Evolutionary conservation across 1,140 invertebrate species (phyloP), one percentile per base, ranked within the genome.

Genomic region (Rhagoletis zephyria): DNA sequence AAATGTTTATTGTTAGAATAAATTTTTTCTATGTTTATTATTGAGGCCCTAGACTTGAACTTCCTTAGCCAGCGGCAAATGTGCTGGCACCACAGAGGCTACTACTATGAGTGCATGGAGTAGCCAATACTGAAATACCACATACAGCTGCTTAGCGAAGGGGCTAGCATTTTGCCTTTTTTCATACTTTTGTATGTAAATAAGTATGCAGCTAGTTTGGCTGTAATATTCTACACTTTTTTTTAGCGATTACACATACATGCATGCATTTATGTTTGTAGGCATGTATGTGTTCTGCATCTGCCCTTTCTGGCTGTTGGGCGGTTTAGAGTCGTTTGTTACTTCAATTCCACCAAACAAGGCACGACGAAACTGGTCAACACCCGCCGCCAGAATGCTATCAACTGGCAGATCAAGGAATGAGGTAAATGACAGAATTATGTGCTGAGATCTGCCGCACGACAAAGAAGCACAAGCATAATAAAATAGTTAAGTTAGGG

Each of bases 1-100:
- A 45, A 81, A 56, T 81, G 74, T 81, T 81, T 81, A 81, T 81
- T 81, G 74, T 81, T 81, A 81, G 74, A 81, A 81, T 81, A 51
- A 81, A 81, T 14, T 59, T 81, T 81, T 81, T 81, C 51, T 56
- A 51, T 30, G n/a, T 56, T 56, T 30, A 81, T 81, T 81, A 56
- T 19, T 81, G 19, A 12, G 6, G 7, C 2, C 5, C 10, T 16
- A 40, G 3, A 81, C 4, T 56, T 56, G n/a, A 81, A 56, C 56
- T 81, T 51, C 74, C 74, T 81, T 81, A 30, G 74, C 74, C 51
- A 81, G 14, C 16, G 48, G 74, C 74, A 19, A 56, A 19, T n/a
- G 48, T 81, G 6, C 48, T 81, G 74, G 74, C 74, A 51, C 74
- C 74, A 81, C 6, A 51, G 48, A 56, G 74, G 74, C 74, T 81